These are phyloP conservation scores for Cosmopolites sordidus DNA, from an alignment of 2,888 invertebrate species.

Conservation along the genomic window DNA sequence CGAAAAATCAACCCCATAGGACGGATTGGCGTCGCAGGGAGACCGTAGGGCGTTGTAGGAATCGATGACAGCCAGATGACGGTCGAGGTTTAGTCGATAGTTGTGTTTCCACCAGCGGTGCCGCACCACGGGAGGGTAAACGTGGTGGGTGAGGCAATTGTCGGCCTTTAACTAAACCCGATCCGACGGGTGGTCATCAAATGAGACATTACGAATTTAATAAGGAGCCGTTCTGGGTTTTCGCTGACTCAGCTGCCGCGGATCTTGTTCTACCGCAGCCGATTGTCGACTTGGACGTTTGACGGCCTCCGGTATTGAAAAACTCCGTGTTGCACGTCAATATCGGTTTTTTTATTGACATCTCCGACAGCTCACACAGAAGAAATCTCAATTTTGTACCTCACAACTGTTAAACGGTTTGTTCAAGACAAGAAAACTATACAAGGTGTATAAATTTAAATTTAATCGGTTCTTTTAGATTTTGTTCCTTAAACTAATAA, in stretches of 20 bases:
- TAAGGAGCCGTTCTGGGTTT: neutral
- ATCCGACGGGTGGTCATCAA: neutral
- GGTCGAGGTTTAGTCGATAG: slow-evolving; percentile 37
- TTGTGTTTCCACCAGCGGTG: slow-evolving; percentile 15
- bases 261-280: neutral
- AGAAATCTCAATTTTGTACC: too few species aligned
- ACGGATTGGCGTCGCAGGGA: too few species aligned
- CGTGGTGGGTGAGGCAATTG: too few species aligned
- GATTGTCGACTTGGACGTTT: neutral
- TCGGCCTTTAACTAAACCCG: neutral
- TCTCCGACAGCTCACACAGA: too few species aligned
- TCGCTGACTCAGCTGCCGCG: too few species aligned
- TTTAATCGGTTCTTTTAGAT: too few species aligned
- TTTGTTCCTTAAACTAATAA: too few species aligned
- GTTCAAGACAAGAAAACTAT: too few species aligned
- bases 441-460: too few species aligned
- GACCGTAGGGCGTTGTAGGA: slow-evolving; percentile 44
- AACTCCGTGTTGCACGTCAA: neutral
- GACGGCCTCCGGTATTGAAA: neutral
- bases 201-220: slow-evolving; percentile 1
- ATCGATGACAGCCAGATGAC: slow-evolving; percentile 51
- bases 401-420: too few species aligned
- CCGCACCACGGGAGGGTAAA: neutral
- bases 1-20: too few species aligned
- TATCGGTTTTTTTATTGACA: neutral